Conservation (phyloP, 2,888 invertebrate species). For the Caenorhabditis japonica region DNA sequence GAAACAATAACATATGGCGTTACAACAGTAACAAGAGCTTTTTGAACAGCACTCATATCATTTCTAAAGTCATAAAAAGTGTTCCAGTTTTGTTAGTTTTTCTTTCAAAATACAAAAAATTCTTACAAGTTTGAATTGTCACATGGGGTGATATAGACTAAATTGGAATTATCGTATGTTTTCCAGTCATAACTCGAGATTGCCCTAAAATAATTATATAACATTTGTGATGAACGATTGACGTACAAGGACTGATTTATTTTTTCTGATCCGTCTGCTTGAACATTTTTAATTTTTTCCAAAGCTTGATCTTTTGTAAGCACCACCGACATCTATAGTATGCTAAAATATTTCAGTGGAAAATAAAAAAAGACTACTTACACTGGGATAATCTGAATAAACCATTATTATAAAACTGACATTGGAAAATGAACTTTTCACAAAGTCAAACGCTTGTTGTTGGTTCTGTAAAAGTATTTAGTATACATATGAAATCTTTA, state of each 20-base stretch:
- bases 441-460: conserved; percentile 2
- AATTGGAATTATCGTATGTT: background rate
- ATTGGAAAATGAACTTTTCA: background rate
- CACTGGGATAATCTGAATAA: conserved; percentile 16
- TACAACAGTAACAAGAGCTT: background rate
- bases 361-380: background rate
- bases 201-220: background rate
- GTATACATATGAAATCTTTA: too few relatives aligned
- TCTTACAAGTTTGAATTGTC: background rate
- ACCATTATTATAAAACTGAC: conserved; percentile 11
- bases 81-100: background rate
- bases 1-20: conserved; percentile 5
- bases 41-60: background rate
- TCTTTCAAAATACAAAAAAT: background rate
- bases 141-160: conserved; percentile 10
- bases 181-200: background rate
- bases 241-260: conserved; percentile 1
- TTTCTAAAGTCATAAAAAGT: background rate
- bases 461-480: conserved; percentile 18
- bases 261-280: background rate
- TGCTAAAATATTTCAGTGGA: too few relatives aligned
- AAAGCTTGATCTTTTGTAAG: background rate
- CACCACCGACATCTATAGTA: too few relatives aligned
- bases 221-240: background rate
- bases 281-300: background rate